These are phyloP conservation scores for Brachyalestes nurse DNA, from an alignment of 2,797 vertebrate genomes.

Conservation along the genomic window DNA sequence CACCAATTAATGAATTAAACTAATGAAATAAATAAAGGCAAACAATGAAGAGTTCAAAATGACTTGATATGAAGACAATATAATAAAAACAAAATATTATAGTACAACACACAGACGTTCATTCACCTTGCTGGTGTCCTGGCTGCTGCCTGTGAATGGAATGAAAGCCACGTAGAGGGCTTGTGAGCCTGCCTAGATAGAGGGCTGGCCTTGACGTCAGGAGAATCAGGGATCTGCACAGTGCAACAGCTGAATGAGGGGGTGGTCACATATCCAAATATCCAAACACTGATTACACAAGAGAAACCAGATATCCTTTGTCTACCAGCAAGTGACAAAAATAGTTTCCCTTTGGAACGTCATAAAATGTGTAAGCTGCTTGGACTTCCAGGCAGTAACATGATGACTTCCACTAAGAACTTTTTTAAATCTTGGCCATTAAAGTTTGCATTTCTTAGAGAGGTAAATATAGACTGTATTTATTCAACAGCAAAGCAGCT, in stretches of 20 bases:
- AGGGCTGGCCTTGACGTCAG: slow-evolving; percentile 58
- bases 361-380: neutral
- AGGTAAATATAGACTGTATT: too few species aligned
- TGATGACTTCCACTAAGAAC: neutral
- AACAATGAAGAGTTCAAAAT: neutral
- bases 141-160: slow-evolving; percentile 55
- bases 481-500: too few species aligned
- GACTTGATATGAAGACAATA: slow-evolving; percentile 11
- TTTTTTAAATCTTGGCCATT: neutral
- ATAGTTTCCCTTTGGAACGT: slow-evolving; percentile 7
- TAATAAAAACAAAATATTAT: slow-evolving; percentile 10
- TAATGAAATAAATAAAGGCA: neutral
- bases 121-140: slow-evolving; percentile 59
- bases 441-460: neutral
- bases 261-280: slow-evolving; percentile 42
- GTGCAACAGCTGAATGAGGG: slow-evolving; percentile 26
- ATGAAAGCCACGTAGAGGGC: slow-evolving; percentile 60
- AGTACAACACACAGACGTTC: slow-evolving; percentile 27
- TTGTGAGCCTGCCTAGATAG: slow-evolving; percentile 46
- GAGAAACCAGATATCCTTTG: slow-evolving; percentile 51
- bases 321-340: slow-evolving; percentile 46
- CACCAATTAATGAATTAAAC: neutral
- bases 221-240: slow-evolving; percentile 41
- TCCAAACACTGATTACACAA: slow-evolving; percentile 48
- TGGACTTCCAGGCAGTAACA: neutral